Base-by-base conservation (phyloP, 2,888 invertebrate species). In the Plemyria rubiginata region DNA sequence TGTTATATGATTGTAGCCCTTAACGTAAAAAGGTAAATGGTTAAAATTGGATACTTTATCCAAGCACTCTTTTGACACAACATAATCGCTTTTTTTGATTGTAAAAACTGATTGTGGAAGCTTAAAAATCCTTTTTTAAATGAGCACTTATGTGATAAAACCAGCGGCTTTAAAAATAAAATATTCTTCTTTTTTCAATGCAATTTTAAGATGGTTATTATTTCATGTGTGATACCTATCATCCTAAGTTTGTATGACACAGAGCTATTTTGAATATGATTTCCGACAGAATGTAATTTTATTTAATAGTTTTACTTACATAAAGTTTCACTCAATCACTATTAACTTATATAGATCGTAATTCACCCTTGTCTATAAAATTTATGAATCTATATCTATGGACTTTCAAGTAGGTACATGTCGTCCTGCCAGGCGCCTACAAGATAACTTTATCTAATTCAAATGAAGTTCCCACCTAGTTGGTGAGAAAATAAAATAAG, bases 381-480 rank as follows among this genome's bases (percentile, higher is more conserved):
- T 32, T 38, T 38, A 40, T 28, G n/a, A 48, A 46, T n/a, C 13
- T 36, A 43, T 36, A 45, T 11, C 43, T 51, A 57, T 13, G 28
- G 12, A 38, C 36, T 50, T 55, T 45, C 45, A 45, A 16, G 9
- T 45, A 38, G 7, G 43, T 43, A 32, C 36, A 49, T 54, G 43
- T 40, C 15, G 53, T 54, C 46, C 53, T 53, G 48, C 49, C 1
- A 65, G 43, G 61, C 60, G 60, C 58, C 57, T 12, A 16, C 9
- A 15, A 55, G 60, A 65, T 59, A 59, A 11, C 43, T 55, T 59
- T 65, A 65, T 56, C 55, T 55, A 2, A 43, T 54, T 62, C n/a
- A 61, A 55, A 32, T 40, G 43, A 22, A 32, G 52, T 65, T 65
- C 62, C 65, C 65, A 65, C 57, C 57, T 43, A 49, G 11, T 48